These are phyloP conservation scores for Microcaecilia unicolor DNA, from an alignment of 2,797 vertebrate species.

Conservation along the genomic window DNA sequence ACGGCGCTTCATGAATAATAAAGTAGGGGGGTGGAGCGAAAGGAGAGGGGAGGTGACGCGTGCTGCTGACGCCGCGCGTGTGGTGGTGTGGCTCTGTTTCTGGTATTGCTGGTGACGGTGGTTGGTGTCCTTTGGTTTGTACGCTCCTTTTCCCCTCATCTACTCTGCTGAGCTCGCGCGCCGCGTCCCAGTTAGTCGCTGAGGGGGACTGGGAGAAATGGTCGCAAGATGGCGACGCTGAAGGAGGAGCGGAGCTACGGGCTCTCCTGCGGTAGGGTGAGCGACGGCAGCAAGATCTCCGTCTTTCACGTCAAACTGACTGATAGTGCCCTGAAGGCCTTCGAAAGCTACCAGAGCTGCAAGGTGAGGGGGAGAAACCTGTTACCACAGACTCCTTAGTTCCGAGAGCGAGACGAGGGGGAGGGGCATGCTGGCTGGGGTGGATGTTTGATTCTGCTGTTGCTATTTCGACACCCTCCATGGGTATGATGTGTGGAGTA, in stretches of 20 bases:
- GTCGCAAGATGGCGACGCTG: conserved; percentile 97
- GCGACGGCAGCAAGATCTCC: conserved; percentile 83
- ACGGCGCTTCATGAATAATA: too few relatives aligned
- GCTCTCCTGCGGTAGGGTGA: conserved; percentile 91
- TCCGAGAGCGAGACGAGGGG: too few relatives aligned
- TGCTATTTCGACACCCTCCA: too few relatives aligned
- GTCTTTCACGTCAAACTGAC: conserved; percentile 95
- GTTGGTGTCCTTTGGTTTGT: too few relatives aligned
- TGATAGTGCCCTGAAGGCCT: conserved; percentile 84
- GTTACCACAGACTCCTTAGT: not conserved
- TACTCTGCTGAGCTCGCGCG: conserved; percentile 34
- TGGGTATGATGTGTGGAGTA: too few relatives aligned
- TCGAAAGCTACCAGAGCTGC: conserved; percentile 78
- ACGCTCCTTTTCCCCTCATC: not conserved
- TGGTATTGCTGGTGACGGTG: too few relatives aligned
- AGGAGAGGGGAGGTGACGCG: too few relatives aligned
- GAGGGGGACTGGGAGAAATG: conserved; percentile 53
- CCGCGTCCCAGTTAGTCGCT: conserved; percentile 31
- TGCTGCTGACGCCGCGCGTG: too few relatives aligned
- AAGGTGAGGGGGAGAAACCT: conserved; percentile 73
- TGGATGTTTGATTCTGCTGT: too few relatives aligned
- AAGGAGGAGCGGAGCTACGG: conserved; percentile 92
- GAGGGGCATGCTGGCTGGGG: too few relatives aligned
- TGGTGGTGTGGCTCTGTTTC: too few relatives aligned
- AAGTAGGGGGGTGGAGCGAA: too few relatives aligned